phyloP scores from a whole-genome alignment of 2,113 vertebrate genomes.

The Colaptes auratus region DNA sequence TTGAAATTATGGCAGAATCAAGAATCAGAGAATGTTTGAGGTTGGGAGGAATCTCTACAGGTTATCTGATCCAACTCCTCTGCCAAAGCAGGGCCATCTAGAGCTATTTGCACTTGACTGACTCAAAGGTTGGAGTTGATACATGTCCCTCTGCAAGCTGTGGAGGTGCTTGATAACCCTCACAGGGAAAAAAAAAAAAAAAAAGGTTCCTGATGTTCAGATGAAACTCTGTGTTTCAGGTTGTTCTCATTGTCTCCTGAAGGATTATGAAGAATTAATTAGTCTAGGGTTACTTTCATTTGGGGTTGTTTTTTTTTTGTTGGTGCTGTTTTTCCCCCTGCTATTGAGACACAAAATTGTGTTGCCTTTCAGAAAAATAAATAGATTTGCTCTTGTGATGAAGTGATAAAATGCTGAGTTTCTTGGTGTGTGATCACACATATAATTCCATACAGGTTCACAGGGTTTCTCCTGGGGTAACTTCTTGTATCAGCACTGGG shows the following conservation, averaged over 20 bases:
- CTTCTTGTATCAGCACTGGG: background rate
- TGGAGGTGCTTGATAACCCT: background rate
- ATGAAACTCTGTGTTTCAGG: background rate
- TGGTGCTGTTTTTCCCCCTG: background rate
- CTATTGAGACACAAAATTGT: background rate
- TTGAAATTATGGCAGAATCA: background rate
- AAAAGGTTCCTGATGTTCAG: background rate
- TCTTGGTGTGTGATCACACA: accelerated
- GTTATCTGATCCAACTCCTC: no score
- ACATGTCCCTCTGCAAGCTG: background rate
- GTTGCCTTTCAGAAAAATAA: background rate
- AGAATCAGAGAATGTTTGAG: background rate
- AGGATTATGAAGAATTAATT: background rate
- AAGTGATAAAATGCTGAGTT: background rate
- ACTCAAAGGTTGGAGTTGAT: background rate
- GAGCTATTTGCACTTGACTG: background rate
- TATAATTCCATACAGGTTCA: background rate
- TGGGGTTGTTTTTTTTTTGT: background rate
- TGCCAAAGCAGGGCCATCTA: background rate
- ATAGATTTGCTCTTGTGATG: background rate
- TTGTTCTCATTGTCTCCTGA: background rate
- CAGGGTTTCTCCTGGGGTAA: background rate
- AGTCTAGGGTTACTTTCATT: background rate
- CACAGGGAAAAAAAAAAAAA: background rate
- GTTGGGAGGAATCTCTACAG: background rate